Evolutionary conservation across 1,140 invertebrate genomes (phyloP), one percentile per base, ranked within the genome.

Genomic region (Drosophila takahashii): DNA sequence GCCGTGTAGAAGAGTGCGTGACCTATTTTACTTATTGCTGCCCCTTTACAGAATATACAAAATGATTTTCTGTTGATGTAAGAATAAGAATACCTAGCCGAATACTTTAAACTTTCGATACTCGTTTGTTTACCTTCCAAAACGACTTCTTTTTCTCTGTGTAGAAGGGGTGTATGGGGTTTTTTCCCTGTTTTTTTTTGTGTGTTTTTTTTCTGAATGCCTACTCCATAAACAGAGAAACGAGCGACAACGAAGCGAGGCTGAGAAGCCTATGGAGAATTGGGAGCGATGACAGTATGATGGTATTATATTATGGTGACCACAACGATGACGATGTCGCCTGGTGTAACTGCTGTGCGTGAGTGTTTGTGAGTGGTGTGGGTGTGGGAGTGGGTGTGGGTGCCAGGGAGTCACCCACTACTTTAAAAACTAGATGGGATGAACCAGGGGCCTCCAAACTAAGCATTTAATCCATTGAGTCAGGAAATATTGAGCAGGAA

Each of bases 191-290:
- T 22, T 22, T 22, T 22, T 22, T 22, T 22, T 22, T 22, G n/a
- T n/a, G n/a, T 15, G 18, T 16, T 22, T 44, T 4, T 44, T 58
- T 54, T 72, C 69, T 32, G 5, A 64, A 37, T 69, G 39, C 66
- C 62, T 56, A 45, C 62, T 67, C 48, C 64, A 69, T 26, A 67
- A n/a, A 2, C 41, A 54, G 61, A 65, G 50, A 65, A 52, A 18
- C 45, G 42, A 54, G 39, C 70, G 29, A 75, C 47, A 50, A 32
- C 39, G 18, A 76, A 64, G 44, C 59, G 69, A 39, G 27, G 45
- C 58, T 56, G 47, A 37, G 52, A 67, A 59, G 61, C 41, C 73
- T 41, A 53, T 34, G 42, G 58, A 56, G 71, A 76, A 76, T 76
- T 75, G 61, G 47, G 32, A 69, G 65, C 65, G 47, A 67, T 66